Conservation (phyloP, 2,113 vertebrate species). For the Neogale vison region DNA sequence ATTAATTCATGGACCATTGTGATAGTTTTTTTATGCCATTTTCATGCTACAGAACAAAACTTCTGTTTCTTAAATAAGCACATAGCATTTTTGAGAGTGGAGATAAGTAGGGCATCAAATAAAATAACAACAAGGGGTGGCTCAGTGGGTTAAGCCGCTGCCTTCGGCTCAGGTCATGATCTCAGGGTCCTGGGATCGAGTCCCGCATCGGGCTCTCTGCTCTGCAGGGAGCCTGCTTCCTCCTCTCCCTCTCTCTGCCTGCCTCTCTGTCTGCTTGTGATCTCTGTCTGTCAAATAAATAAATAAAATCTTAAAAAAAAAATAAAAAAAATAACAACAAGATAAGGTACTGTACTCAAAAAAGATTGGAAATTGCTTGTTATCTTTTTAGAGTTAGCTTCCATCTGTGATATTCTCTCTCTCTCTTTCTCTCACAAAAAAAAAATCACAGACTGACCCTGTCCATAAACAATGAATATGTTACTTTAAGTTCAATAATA, state of each 20-base stretch:
- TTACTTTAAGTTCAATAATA: conserved; percentile 82
- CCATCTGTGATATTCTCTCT: not conserved
- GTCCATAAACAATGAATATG: conserved; percentile 82
- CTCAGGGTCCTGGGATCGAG: no score
- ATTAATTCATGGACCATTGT: not conserved
- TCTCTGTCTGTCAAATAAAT: no score
- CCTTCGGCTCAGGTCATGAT: no score
- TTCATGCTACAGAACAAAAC: conserved; percentile 26
- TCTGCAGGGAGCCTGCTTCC: no score
- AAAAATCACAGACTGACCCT: conserved; percentile 69
- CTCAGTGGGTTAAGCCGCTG: no score
- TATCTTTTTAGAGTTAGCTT: conserved; percentile 52
- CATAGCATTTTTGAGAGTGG: not conserved
- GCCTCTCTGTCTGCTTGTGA: no score
- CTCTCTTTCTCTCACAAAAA: conserved; percentile 45
- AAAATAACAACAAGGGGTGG: conserved; percentile 63
- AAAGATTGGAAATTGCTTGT: conserved; percentile 54
- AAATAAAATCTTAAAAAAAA: no score
- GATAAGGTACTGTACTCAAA: conserved; percentile 42
- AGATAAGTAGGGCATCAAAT: conserved; percentile 46
- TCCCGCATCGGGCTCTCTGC: no score
- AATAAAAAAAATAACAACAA: conserved; percentile 64
- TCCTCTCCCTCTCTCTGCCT: no score
- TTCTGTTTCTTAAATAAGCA: conserved; percentile 38
- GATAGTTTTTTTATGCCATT: not conserved